Base-by-base conservation (phyloP, 2,797 vertebrate genomes). In the Brachymystax lenok region DNA sequence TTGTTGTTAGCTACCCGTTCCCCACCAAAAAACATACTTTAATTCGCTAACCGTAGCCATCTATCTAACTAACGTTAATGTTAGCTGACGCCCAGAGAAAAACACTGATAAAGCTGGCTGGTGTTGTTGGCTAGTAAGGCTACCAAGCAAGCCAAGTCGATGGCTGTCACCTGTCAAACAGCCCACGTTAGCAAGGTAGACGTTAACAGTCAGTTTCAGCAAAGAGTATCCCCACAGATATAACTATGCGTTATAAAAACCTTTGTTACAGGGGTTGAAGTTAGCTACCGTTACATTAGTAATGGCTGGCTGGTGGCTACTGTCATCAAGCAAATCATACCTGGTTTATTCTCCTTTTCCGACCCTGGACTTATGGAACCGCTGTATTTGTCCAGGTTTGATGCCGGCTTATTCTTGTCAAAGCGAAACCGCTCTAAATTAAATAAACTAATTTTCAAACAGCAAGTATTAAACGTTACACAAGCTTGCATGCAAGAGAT, bases 391-490 rank as follows among this genome's bases (percentile, higher is more conserved):
- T 79, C 84, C 82, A 87, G 87, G 75, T 79, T 81, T n/a, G 82
- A 3, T 2, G 81, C 12, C 3, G 54, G 10, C 14, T 72, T 74
- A 3, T 91, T 95, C 83, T 92, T 96, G 75, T 96, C 94, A 77
- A 96, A 98, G 78, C 97, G 96, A 91, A 99, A 99, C n/a, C 96
- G 95, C 46, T 98, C 96, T 67, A 99, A 79, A 71, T 97, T 97
- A 84, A 97, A 97, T 6, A 92, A 74, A 77, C 94, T 98, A 96
- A 99, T 97, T 24, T 50, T 50, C 69, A 16, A 10, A 30, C 3
- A 14, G 59, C 0, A 24, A 14, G 21, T 30, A 74, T 28, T 0
- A 64, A 21, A 8, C 27, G 6, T 30, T 68, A 74, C 28, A 64
- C 27, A 17, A 17, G 21, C 17, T 40, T 8, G 67, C 63, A 68